phyloP scores from a whole-genome alignment of 2,888 invertebrate species.

The Tenodera sinensis region DNA sequence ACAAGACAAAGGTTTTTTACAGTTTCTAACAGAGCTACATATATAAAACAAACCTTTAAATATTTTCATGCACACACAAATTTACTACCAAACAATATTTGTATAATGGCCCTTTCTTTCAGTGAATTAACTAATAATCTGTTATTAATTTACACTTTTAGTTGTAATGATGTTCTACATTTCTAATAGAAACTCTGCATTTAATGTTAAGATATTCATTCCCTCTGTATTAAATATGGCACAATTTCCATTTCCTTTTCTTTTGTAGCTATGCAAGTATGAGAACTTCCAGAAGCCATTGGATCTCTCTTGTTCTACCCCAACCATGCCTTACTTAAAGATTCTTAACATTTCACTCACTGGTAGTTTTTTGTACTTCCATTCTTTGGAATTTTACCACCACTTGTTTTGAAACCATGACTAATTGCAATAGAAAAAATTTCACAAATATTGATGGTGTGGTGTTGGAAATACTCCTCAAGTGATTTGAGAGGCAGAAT shows the following conservation, averaged over 20 bases:
- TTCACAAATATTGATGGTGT: no score
- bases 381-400: no score
- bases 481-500: no score
- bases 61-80: not conserved
- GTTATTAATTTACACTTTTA: not conserved
- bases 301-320: no score
- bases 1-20: no score
- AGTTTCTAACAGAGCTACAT: not conserved
- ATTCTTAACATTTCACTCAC: no score
- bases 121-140: not conserved
- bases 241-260: not conserved
- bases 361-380: no score
- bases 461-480: no score
- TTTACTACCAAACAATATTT: not conserved
- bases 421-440: no score
- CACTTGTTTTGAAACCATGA: no score
- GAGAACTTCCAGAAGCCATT: not conserved
- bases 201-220: not conserved
- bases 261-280: not conserved
- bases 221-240: not conserved
- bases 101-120: not conserved
- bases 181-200: not conserved
- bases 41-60: not conserved
- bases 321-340: no score
- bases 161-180: not conserved